A percentile compares a stretch with the other conserved stretches of the same genome.
Evolutionary conservation across 2,888 invertebrate species (phyloP).

Genomic region (Trachelus stipa): DNA sequence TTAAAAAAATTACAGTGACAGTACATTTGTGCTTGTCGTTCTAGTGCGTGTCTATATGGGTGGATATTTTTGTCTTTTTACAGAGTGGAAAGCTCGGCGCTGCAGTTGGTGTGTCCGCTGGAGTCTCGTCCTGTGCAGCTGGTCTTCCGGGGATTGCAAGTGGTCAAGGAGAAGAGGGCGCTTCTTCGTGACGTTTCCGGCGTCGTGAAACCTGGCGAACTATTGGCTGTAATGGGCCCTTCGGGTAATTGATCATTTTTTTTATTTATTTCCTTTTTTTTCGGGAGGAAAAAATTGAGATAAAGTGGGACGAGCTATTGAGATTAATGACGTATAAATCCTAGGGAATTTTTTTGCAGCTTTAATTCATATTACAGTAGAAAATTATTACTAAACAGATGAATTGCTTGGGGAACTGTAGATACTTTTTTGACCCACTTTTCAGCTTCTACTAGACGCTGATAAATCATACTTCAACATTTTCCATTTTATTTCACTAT

Average conservation of each 20-base stretch:
- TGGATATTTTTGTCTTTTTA: slow-evolving; percentile 46
- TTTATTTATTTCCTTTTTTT: neutral
- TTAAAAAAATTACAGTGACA: neutral
- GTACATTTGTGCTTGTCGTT: neutral
- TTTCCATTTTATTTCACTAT: neutral
- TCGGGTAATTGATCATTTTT: slow-evolving; percentile 70
- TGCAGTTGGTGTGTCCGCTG: slow-evolving; percentile 73
- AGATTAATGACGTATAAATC: neutral
- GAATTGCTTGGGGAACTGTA: neutral
- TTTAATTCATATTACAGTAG: neutral
- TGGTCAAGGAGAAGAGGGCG: slow-evolving; percentile 69
- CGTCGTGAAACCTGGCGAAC: slow-evolving; percentile 79
- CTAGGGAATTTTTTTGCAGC: neutral
- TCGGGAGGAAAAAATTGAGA: rapidly evolving
- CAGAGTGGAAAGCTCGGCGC: slow-evolving; percentile 72
- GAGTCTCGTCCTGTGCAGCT: slow-evolving; percentile 74
- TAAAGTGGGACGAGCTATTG: neutral
- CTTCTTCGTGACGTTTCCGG: slow-evolving; percentile 80
- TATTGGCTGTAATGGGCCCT: slow-evolving; percentile 86
- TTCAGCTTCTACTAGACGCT: neutral
- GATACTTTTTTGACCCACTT: neutral
- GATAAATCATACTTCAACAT: neutral
- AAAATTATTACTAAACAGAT: neutral
- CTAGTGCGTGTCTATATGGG: neutral
- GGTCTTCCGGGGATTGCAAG: slow-evolving; percentile 75